Evolutionary conservation across 2,797 vertebrate genomes (phyloP).

Genomic region (Sebastes iracundus): DNA sequence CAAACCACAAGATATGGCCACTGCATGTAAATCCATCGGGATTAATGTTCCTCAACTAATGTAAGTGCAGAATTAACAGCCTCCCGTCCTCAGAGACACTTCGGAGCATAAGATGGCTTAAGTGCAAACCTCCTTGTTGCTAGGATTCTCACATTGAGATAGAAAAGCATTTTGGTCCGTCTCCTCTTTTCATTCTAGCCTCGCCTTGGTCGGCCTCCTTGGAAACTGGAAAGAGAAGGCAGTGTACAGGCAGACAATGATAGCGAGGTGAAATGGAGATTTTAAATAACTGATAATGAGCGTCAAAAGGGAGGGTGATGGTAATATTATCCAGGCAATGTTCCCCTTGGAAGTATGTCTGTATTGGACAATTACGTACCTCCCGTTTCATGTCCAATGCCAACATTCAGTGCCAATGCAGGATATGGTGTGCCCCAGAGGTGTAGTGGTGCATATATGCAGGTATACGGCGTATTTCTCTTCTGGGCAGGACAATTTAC

Average conservation of each 20-base stretch:
- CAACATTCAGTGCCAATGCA: not conserved
- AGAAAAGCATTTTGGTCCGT: conserved; percentile 32
- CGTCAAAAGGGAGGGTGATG: not conserved
- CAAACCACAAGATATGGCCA: conserved; percentile 51
- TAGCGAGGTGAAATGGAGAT: not conserved
- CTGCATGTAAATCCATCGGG: conserved; percentile 66
- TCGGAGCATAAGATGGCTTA: conserved; percentile 20
- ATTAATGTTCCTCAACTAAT: conserved; percentile 77
- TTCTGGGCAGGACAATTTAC: not conserved
- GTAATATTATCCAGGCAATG: not conserved
- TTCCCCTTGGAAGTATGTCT: not conserved
- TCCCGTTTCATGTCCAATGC: not conserved
- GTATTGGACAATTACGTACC: not conserved
- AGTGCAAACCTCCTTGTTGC: conserved; percentile 49
- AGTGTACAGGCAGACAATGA: not conserved
- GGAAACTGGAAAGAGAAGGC: conserved; percentile 28
- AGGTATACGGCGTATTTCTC: not conserved
- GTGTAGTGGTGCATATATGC: not conserved
- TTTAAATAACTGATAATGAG: conserved; percentile 20
- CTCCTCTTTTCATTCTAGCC: conserved; percentile 19
- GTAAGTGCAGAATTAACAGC: conserved; percentile 59
- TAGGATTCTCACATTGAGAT: conserved; percentile 39
- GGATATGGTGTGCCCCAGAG: not conserved
- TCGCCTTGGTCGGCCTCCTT: conserved; percentile 6
- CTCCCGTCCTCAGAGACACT: conserved; percentile 34